A percentile compares a stretch with the other conserved stretches of the same genome.
These are phyloP conservation scores for Hetaerina americana DNA, from an alignment of 1,140 invertebrate genomes.

Conservation along the genomic window DNA sequence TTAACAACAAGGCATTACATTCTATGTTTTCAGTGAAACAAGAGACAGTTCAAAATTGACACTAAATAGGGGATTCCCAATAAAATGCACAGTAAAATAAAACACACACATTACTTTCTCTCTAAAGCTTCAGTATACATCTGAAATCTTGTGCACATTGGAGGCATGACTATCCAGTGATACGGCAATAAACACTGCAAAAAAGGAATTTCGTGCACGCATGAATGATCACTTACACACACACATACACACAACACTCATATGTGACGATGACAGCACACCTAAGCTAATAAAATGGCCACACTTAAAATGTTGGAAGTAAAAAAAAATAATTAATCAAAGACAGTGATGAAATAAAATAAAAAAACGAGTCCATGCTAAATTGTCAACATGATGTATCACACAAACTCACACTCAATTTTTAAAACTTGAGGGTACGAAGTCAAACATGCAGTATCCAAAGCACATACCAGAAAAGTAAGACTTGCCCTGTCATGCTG, in stretches of 20 bases:
- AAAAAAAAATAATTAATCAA: neutral
- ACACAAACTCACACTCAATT: neutral
- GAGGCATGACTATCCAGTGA: neutral
- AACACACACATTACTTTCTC: neutral
- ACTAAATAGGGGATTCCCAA: too few species aligned
- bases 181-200: neutral
- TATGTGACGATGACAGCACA: neutral
- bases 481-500: neutral
- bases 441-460: neutral
- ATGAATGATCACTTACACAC: neutral
- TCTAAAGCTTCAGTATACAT: neutral
- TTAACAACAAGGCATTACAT: too few species aligned
- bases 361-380: neutral
- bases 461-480: neutral
- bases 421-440: neutral
- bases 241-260: neutral
- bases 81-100: too few species aligned
- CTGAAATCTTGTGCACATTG: neutral
- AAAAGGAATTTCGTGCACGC: neutral
- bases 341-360: neutral
- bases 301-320: neutral
- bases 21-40: too few species aligned
- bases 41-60: too few species aligned
- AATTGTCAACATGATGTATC: neutral
- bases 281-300: neutral